These are phyloP conservation scores for Ecliptopera silaceata DNA, from an alignment of 2,888 invertebrate genomes.

Conservation along the genomic window DNA sequence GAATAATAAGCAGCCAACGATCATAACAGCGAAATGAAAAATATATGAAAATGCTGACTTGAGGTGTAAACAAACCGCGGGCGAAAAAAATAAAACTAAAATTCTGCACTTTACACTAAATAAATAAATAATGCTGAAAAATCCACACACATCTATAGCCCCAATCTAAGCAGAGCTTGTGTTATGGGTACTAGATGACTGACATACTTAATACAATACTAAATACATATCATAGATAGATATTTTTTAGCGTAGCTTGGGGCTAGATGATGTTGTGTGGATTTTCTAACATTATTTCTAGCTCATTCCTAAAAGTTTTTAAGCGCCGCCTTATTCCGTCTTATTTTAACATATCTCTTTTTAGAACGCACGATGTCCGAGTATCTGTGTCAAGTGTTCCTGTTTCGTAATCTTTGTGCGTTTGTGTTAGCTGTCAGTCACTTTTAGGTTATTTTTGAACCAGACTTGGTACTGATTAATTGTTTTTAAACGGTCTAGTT, in stretches of 20 bases:
- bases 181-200: too few relatives aligned
- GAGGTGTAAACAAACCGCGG: background rate
- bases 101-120: too few relatives aligned
- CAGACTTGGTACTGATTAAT: background rate
- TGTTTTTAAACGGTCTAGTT: too few relatives aligned
- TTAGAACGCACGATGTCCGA: conserved; percentile 40
- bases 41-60: conserved; percentile 15
- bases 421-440: conserved; percentile 28
- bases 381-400: conserved; percentile 39
- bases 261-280: too few relatives aligned
- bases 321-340: conserved; percentile 22
- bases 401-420: conserved; percentile 36
- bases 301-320: too few relatives aligned
- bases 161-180: too few relatives aligned
- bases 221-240: too few relatives aligned
- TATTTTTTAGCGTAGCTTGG: too few relatives aligned
- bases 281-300: too few relatives aligned
- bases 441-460: conserved; percentile 18
- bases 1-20: conserved; percentile 17
- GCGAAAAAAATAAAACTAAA: background rate
- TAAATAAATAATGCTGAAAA: too few relatives aligned
- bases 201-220: too few relatives aligned
- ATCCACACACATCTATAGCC: too few relatives aligned
- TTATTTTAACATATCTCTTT: conserved; percentile 50
- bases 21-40: conserved; percentile 25